Conservation (phyloP, 1,140 invertebrate species). For the Calliopsis andreniformis region DNA sequence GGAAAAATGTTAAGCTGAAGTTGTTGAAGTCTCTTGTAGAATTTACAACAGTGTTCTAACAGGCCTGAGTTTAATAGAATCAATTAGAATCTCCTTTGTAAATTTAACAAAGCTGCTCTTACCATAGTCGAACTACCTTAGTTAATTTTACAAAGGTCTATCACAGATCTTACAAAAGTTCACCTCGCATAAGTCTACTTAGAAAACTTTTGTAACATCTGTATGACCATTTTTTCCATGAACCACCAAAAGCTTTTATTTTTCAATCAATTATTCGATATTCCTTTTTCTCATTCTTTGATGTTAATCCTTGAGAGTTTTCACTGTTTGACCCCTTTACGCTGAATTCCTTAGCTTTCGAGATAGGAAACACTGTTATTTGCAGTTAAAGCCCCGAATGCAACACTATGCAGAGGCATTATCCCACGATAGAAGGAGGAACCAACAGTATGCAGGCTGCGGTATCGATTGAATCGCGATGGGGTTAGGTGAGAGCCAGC, state of each 20-base stretch:
- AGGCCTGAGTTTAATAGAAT: no score
- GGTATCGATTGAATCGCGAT: slow-evolving; percentile 55
- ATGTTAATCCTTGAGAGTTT: not conserved
- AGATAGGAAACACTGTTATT: not conserved
- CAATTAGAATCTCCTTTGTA: no score
- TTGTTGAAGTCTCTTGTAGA: no score
- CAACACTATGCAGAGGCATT: slow-evolving; percentile 21
- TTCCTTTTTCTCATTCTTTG: not conserved
- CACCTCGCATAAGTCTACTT: no score
- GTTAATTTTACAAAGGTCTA: no score
- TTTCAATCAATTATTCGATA: not conserved
- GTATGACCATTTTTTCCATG: no score
- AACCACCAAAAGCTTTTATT: not conserved
- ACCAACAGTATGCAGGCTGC: slow-evolving; percentile 1
- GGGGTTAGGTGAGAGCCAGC: slow-evolving; percentile 41
- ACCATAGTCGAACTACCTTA: no score
- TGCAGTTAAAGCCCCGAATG: not conserved
- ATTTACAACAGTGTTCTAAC: no score
- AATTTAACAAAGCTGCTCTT: no score
- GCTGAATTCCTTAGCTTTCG: not conserved
- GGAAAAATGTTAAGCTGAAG: no score
- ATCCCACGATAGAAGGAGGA: not conserved
- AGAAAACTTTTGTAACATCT: no score
- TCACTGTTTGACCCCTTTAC: not conserved
- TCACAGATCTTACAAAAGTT: no score